Conservation (phyloP, 2,888 invertebrate species). For the Lamproptera curius region DNA sequence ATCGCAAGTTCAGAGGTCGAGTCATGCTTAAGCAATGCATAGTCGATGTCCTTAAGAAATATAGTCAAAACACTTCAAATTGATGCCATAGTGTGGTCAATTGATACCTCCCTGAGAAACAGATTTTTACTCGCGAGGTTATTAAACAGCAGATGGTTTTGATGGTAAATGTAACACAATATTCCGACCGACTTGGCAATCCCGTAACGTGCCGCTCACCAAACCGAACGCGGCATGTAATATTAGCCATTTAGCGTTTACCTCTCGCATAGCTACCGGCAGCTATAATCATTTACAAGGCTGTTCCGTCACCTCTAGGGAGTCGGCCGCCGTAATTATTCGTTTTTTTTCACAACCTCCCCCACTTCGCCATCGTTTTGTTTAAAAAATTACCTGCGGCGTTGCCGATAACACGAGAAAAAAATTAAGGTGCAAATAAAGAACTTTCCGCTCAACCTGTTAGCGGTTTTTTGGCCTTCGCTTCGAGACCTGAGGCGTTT, state of each 20-base stretch:
- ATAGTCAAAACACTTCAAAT: no score
- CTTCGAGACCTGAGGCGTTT: background rate
- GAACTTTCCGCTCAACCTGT: background rate
- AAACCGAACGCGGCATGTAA: constrained; percentile 43
- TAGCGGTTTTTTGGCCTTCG: background rate
- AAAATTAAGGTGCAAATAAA: constrained; percentile 1
- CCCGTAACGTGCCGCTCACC: constrained; percentile 59
- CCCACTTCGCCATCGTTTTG: constrained; percentile 2
- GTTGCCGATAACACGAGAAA: constrained; percentile 1
- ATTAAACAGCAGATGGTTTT: no score
- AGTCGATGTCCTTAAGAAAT: no score
- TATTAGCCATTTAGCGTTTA: constrained; percentile 10
- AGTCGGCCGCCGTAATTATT: constrained; percentile 16
- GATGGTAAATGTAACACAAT: no score
- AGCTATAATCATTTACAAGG: constrained; percentile 19
- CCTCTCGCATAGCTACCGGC: background rate
- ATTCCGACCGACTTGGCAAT: no score
- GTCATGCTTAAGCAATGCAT: no score
- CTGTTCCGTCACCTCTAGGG: constrained; percentile 17
- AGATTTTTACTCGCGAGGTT: no score
- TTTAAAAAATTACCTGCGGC: constrained; percentile 14
- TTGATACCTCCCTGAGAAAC: no score
- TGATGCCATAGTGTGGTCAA: no score
- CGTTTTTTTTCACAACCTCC: constrained; percentile 4
- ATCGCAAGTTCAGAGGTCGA: no score